phyloP scores from a whole-genome alignment of 2,113 vertebrate genomes.

The Scomber japonicus region DNA sequence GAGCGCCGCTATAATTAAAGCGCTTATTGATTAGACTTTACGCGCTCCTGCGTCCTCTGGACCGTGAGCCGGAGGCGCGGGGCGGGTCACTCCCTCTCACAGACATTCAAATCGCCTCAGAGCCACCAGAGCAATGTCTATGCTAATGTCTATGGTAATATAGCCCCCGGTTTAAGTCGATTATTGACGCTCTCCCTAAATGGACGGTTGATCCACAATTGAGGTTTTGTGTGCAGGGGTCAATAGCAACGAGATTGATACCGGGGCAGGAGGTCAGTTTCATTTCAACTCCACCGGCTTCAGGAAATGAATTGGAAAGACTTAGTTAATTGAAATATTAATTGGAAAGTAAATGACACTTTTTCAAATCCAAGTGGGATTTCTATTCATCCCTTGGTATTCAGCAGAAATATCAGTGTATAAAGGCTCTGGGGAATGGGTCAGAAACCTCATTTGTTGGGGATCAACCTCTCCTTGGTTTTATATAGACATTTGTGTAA shows the following conservation, averaged over 20 bases:
- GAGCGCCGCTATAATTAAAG: conserved; percentile 78
- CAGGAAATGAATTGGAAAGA: conserved; percentile 72
- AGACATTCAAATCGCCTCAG: conserved; percentile 70
- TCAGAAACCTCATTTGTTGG: conserved; percentile 42
- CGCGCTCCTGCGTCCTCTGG: conserved; percentile 63
- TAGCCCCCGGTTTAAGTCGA: conserved; percentile 63
- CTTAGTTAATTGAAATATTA: conserved; percentile 77
- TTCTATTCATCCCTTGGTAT: conserved; percentile 50
- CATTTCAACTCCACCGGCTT: conserved; percentile 62
- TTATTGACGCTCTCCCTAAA: conserved; percentile 79
- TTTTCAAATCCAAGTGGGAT: conserved; percentile 60
- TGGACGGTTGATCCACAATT: conserved; percentile 78
- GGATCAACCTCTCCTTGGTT: conserved; percentile 29
- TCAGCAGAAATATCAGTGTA: conserved; percentile 48
- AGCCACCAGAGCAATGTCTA: conserved; percentile 67
- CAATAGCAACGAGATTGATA: conserved; percentile 70
- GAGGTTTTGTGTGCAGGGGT: conserved; percentile 67
- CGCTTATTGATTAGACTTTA: conserved; percentile 82
- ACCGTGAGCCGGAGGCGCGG: conserved; percentile 62
- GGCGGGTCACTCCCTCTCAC: conserved; percentile 61
- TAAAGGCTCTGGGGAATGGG: conserved; percentile 21
- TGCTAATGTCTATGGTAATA: conserved; percentile 80
- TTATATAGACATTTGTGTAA: conserved; percentile 31
- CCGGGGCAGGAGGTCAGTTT: conserved; percentile 70
- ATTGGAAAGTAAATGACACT: conserved; percentile 76